phyloP scores from a whole-genome alignment of 2,113 vertebrate genomes.

The Eupsittula cactorum region DNA sequence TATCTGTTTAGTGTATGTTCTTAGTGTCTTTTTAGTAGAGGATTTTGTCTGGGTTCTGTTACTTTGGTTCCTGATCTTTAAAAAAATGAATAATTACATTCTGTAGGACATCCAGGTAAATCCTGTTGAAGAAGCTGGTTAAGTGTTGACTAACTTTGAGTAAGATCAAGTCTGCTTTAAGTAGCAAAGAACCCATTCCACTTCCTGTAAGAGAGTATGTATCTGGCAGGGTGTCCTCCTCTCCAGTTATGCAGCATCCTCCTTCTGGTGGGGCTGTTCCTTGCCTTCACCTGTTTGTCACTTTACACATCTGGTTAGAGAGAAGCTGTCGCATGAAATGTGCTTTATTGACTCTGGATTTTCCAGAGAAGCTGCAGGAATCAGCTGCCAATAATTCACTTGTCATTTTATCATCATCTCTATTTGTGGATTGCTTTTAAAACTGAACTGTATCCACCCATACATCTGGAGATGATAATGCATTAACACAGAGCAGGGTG shows the following conservation, averaged over 20 bases:
- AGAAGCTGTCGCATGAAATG: neutral
- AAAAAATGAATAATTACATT: neutral
- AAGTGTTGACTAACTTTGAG: neutral
- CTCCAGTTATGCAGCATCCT: neutral
- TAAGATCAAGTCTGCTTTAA: neutral
- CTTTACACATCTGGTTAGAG: neutral
- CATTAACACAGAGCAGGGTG: neutral
- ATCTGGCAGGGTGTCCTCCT: neutral
- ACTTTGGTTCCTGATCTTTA: neutral
- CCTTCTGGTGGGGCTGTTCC: neutral
- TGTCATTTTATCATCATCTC: neutral
- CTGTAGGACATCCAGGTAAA: neutral
- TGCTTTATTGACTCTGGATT: neutral
- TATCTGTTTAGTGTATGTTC: neutral
- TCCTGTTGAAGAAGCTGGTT: neutral
- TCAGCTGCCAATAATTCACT: neutral
- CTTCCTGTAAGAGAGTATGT: neutral
- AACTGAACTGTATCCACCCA: neutral
- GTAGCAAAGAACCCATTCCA: neutral
- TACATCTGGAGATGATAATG: conserved; percentile 8
- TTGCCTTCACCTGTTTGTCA: neutral
- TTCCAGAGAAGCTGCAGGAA: neutral
- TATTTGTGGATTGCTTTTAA: neutral
- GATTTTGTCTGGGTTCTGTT: neutral
- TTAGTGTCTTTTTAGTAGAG: neutral